Evolutionary conservation across 2,888 invertebrate species (phyloP).

Genomic region (Cephus rjabovi): DNA sequence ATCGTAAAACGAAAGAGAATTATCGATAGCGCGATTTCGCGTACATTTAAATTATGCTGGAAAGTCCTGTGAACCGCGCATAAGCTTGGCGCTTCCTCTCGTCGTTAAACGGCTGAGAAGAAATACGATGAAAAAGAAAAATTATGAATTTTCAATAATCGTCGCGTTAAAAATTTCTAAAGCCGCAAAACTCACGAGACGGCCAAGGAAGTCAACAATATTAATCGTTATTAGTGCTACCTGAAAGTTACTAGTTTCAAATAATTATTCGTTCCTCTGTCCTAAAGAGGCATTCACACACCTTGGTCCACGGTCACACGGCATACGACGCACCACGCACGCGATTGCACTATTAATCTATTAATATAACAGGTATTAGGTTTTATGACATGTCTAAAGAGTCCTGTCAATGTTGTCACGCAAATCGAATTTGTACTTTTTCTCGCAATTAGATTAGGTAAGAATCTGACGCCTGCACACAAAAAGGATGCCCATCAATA

Average conservation of each 20-base stretch:
- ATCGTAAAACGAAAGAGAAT: neutral
- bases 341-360: constrained; percentile 63
- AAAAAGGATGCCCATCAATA: constrained; percentile 43
- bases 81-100: neutral
- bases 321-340: constrained; percentile 54
- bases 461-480: constrained; percentile 51
- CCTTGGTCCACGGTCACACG: constrained; percentile 62
- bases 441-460: constrained; percentile 45
- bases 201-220: constrained; percentile 46
- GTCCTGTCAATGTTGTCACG: constrained; percentile 56
- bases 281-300: constrained; percentile 51
- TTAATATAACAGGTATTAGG: constrained; percentile 59
- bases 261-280: constrained; percentile 42
- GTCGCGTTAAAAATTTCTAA: constrained; percentile 41
- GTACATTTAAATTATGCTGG: neutral
- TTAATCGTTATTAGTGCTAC: constrained; percentile 39
- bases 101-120: neutral
- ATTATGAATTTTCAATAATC: neutral
- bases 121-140: neutral
- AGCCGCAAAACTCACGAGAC: constrained; percentile 30
- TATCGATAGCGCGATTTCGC: neutral
- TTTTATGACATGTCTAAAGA: constrained; percentile 55
- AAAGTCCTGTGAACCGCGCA: neutral
- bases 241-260: constrained; percentile 41
- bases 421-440: constrained; percentile 64